Base-by-base conservation (phyloP, 2,113 vertebrate genomes). In the Vicugna pacos region DNA sequence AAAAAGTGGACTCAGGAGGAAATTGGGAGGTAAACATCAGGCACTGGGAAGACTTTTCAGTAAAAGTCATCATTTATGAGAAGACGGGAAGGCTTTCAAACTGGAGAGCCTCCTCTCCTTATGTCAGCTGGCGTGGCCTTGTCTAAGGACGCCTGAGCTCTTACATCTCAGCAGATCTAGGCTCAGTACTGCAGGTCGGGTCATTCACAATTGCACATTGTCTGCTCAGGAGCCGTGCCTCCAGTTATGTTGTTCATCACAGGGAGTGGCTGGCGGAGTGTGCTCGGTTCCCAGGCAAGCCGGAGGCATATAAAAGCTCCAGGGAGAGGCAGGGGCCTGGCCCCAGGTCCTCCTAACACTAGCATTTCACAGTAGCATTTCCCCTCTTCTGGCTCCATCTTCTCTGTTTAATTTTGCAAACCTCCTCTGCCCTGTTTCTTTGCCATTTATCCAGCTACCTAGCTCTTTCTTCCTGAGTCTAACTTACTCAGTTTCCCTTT, bases 151-250 rank as follows among this genome's bases (percentile, higher is more conserved):
- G 0, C 4, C 56, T 30, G 13, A 10, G 16, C 80, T 10, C 5
- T 32, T 28, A 54, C 9, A 1, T 75, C 4, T 17, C 46, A 19
- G 24, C 12, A 35, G 60, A 13, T 3, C 56, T 24, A 10, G 46
- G 42, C 24, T 54, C 5, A 2, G 58, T 65, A 17, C 46, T 32
- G 38, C 38, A 42, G 38, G 38, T 82, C 56, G 6, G 24, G 54
- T 69, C 48, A n/a, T 0, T 54, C 50, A 46, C 11, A 2, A 1
- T 13, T 0, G 56, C 2, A 26, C 20, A 3, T 75, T 52, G 30
- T 50, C 58, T 42, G 4, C 20, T 42, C 7, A 30, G 24, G 90
- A 50, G 22, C 60, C 1, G 0, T 48, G 20, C 2, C 13, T 95
- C 64, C 42, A 22, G n/a, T 60, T 88, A 19, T 3, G 69, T 42